These are phyloP conservation scores for Acronicta psi DNA, from an alignment of 2,888 invertebrate genomes.

Conservation along the genomic window DNA sequence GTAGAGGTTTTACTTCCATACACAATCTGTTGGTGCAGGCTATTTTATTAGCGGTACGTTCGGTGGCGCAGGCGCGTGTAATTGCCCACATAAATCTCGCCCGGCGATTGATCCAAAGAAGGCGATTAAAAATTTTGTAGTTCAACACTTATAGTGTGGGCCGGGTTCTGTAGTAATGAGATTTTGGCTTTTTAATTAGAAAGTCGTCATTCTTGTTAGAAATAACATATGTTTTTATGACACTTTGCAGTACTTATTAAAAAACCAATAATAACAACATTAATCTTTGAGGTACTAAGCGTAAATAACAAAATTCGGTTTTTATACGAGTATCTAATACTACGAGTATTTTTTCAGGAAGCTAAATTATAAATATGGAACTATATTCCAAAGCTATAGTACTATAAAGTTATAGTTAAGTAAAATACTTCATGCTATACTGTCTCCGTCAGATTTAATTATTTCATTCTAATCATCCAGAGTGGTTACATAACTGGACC, in stretches of 20 bases:
- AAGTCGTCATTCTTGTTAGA: constrained; percentile 12
- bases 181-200: neutral
- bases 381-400: no score
- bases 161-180: constrained; percentile 23
- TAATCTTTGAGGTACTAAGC: no score
- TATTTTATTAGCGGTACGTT: constrained; percentile 43
- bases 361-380: no score
- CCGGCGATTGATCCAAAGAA: constrained; percentile 59
- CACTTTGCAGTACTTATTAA: no score
- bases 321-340: no score
- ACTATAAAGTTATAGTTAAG: no score
- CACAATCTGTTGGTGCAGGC: constrained; percentile 23
- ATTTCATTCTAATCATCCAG: constrained; percentile 18
- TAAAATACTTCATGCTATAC: no score
- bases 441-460: no score
- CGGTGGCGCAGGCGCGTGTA: constrained; percentile 53
- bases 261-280: no score
- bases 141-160: constrained; percentile 41
- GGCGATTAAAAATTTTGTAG: constrained; percentile 56
- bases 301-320: no score
- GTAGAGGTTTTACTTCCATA: constrained; percentile 14
- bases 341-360: no score
- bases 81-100: constrained; percentile 64
- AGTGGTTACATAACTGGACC: constrained; percentile 14
- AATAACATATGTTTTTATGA: neutral